phyloP scores from a whole-genome alignment of 2,797 vertebrate species.

The Diplodus puntazzo region DNA sequence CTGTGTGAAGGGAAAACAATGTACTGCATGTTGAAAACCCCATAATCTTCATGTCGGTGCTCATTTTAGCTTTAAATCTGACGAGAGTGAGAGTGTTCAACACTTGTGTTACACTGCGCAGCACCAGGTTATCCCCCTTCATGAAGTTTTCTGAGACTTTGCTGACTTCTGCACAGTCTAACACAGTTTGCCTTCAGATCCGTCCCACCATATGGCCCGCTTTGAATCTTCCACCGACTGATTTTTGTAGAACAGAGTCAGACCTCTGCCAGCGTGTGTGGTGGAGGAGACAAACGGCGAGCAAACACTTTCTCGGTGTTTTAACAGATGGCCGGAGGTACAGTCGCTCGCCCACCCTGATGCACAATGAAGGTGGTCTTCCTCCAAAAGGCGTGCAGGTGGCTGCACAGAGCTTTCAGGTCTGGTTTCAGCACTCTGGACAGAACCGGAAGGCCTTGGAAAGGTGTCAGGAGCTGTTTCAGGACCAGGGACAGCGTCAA shows the following conservation, averaged over 20 bases:
- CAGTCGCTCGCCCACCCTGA: conserved; percentile 35
- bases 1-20: background rate
- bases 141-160: conserved; percentile 39
- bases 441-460: conserved; percentile 41
- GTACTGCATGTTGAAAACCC: background rate
- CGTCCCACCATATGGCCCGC: conserved; percentile 47
- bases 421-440: conserved; percentile 67
- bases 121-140: background rate
- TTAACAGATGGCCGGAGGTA: conserved; percentile 71
- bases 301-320: conserved; percentile 20
- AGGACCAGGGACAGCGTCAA: conserved; percentile 65
- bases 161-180: conserved; percentile 14
- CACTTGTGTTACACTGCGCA: background rate
- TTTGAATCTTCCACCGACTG: conserved; percentile 10
- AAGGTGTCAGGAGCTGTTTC: conserved; percentile 39
- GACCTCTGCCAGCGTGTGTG: conserved; percentile 46
- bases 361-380: conserved; percentile 19
- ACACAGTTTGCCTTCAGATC: conserved; percentile 18
- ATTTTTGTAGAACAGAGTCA: conserved; percentile 30
- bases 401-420: conserved; percentile 24
- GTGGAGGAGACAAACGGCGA: conserved; percentile 17
- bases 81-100: fast-evolving
- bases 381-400: conserved; percentile 47
- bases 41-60: background rate
- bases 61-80: background rate